Percentiles rank a stretch among this genome's conserved stretches.
Conservation (phyloP, 2,797 vertebrate genomes). For the Tinamus major region DNA sequence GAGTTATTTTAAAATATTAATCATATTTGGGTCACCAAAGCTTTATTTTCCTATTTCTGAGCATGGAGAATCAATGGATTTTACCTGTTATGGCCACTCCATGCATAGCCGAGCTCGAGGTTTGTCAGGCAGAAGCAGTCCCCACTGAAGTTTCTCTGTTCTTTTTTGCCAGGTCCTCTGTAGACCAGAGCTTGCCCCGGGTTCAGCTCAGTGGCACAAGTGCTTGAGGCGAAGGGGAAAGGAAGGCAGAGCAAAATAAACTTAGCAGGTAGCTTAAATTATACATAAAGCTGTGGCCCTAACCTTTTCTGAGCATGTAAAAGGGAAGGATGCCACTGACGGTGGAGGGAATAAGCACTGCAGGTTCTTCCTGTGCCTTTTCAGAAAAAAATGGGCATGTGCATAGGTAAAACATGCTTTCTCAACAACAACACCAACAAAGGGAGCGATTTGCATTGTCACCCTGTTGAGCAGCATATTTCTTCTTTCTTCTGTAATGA, state of each 20-base stretch:
- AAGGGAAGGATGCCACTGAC: background rate
- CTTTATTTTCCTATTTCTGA: background rate
- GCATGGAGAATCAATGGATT: background rate
- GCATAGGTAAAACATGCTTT: background rate
- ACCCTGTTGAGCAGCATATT: background rate
- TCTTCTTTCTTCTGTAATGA: background rate
- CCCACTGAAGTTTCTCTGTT: background rate
- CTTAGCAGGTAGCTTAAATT: background rate
- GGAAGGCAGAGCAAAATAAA: background rate
- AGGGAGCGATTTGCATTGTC: accelerated
- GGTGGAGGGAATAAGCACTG: background rate
- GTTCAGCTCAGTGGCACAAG: background rate
- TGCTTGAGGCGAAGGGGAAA: background rate
- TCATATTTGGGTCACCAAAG: background rate
- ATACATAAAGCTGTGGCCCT: background rate
- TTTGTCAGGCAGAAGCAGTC: background rate
- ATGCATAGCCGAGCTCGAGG: background rate
- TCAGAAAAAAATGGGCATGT: background rate
- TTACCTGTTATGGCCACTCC: background rate
- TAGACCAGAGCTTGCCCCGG: background rate
- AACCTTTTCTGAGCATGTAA: background rate
- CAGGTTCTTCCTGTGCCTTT: background rate
- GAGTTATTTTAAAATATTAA: background rate
- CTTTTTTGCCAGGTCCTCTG: background rate
- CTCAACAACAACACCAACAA: background rate